Base-by-base conservation (phyloP, 2,888 invertebrate species). In the Caenorhabditis plicata region DNA sequence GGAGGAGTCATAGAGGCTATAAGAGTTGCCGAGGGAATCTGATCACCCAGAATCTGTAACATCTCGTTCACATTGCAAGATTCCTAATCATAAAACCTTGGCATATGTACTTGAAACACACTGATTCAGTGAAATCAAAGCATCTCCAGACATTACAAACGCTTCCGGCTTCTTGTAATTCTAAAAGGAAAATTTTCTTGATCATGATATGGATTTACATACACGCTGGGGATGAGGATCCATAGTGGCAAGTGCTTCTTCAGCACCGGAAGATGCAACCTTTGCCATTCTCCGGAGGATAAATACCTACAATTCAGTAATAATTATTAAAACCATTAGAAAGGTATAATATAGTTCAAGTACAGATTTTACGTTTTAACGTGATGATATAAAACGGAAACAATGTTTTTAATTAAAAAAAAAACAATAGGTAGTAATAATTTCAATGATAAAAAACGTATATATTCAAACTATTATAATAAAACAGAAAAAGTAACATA, bases 131-230 rank as follows among this genome's bases (percentile, higher is more conserved):
- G 60, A 60, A 13, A 60, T 60, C 19, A 60, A 36, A 20, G 38
- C 45, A 33, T 80, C 80, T 9, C 80, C 80, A 4, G 78, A 79
- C 80, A 80, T 81, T 22, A 80, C 71, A 56, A 74, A 80, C 9
- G 80, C 80, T 50, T 80, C 80, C 7, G 58, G 33, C 27, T 58
- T 58, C 41, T 43, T 32, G 9, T 53, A 41, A 25, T 25, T 48
- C 58, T 53, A 41, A 19, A 58, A 57, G 22, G n/a, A 25, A 20
- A 2, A 42, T 11, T 20, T 3, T 17, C 13, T 11, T 25, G n/a
- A 25, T 23, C n/a, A 39, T 17, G 27, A 40, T 26, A 11, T 17
- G 27, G n/a, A 23, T 4, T 33, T 33, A 32, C 33, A 23, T 27
- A 52, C 57, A 31, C 38, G 46, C 13, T 33, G 26, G 0, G 58